phyloP scores from a whole-genome alignment of 2,888 invertebrate genomes.

The Allophyes oxyacanthae region DNA sequence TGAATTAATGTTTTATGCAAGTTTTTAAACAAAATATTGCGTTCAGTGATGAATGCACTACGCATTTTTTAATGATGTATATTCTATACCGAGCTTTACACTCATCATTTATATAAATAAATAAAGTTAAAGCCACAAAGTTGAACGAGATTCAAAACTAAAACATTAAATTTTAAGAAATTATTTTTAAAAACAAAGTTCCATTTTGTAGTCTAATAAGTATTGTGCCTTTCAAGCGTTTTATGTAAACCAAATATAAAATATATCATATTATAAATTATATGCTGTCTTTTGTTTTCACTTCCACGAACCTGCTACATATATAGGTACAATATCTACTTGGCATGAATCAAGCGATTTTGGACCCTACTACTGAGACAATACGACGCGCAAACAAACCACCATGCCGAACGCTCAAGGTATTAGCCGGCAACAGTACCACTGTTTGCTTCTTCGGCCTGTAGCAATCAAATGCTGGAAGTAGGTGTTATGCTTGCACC shows the following conservation, averaged over 20 bases:
- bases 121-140: neutral
- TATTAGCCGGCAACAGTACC: too few species aligned
- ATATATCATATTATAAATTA: constrained; percentile 42
- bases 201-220: constrained; percentile 52
- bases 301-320: neutral
- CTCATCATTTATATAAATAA: neutral
- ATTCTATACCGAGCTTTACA: neutral
- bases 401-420: too few species aligned
- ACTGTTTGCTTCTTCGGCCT: too few species aligned
- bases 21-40: neutral
- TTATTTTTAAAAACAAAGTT: constrained; percentile 47
- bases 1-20: too few species aligned
- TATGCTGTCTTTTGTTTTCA: constrained; percentile 10
- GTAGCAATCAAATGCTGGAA: too few species aligned
- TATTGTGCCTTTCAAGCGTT: constrained; percentile 57
- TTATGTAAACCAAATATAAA: constrained; percentile 61
- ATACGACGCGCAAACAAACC: too few species aligned
- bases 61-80: neutral
- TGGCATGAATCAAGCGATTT: too few species aligned
- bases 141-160: constrained; percentile 17
- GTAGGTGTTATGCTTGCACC: too few species aligned
- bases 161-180: constrained; percentile 25
- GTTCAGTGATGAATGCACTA: neutral
- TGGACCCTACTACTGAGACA: too few species aligned
- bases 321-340: too few species aligned